Conservation (phyloP, 2,113 vertebrate species). For the Malurus alboscapulatus region DNA sequence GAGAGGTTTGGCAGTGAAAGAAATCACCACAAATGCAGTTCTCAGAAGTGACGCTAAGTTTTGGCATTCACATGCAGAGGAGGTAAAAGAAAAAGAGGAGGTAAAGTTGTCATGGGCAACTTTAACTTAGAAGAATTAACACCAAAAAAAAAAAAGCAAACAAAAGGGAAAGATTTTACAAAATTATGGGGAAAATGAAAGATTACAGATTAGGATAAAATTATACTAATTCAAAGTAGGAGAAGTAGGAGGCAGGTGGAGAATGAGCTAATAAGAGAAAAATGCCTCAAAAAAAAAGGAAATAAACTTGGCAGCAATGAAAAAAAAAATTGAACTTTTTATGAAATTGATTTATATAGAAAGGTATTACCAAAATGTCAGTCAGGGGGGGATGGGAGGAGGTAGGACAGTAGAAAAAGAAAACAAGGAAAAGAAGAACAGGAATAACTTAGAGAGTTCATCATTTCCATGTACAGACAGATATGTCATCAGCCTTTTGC, state of each 20-base stretch:
- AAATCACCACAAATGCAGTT: not conserved
- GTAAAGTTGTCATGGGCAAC: not conserved
- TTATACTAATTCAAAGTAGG: not conserved
- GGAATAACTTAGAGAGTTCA: not conserved
- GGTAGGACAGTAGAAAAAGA: not conserved
- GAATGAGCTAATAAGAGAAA: not conserved
- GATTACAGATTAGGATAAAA: not conserved
- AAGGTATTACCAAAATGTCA: not conserved
- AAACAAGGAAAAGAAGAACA: not conserved
- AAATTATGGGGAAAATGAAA: not conserved
- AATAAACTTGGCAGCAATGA: not conserved
- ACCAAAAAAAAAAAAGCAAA: not conserved
- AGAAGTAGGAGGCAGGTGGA: not conserved
- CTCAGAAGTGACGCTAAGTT: not conserved
- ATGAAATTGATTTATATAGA: not conserved
- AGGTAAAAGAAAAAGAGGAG: not conserved
- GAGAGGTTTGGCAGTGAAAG: not conserved
- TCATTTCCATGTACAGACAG: not conserved
- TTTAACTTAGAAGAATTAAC: not conserved
- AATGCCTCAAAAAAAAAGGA: not conserved
- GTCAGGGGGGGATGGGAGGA: fast-evolving
- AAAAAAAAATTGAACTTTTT: not conserved
- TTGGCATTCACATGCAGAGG: not conserved
- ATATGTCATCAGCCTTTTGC: not conserved
- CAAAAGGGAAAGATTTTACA: not conserved